A percentile compares a stretch with the other conserved stretches of the same genome.
These are phyloP conservation scores for Lapara coniferarum DNA, from an alignment of 2,888 invertebrate genomes.

Conservation along the genomic window DNA sequence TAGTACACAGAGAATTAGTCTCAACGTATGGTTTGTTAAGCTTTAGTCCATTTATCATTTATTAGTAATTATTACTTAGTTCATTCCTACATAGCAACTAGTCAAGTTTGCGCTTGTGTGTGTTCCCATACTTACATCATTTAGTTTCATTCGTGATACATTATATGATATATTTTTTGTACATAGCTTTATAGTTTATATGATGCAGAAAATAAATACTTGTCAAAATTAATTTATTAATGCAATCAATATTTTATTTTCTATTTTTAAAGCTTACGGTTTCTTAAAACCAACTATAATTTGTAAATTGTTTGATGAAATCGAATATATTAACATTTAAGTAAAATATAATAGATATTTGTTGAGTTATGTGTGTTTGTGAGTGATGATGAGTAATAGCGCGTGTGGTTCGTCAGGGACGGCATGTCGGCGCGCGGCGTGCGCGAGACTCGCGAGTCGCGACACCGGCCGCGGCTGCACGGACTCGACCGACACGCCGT, in stretches of 20 bases:
- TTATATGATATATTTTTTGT: background rate
- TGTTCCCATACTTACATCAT: conserved; percentile 16
- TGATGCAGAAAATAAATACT: background rate
- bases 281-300: no score
- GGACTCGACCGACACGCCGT: conserved; percentile 72
- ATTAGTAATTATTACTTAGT: background rate
- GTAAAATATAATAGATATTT: no score
- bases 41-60: conserved; percentile 1
- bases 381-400: background rate
- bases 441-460: conserved; percentile 64
- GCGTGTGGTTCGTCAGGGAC: conserved; percentile 52
- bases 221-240: background rate
- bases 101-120: conserved; percentile 21
- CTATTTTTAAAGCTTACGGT: no score
- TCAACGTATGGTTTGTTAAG: conserved; percentile 15
- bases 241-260: background rate
- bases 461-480: conserved; percentile 64
- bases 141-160: background rate
- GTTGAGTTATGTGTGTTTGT: no score
- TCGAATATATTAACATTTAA: no score
- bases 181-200: background rate
- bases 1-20: background rate
- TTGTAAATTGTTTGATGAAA: no score
- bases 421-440: conserved; percentile 65
- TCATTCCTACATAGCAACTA: background rate